A percentile compares a stretch with the other conserved stretches of the same genome.
phyloP scores from a whole-genome alignment of 1,140 invertebrate genomes.

The Pseudoatta argentina region DNA sequence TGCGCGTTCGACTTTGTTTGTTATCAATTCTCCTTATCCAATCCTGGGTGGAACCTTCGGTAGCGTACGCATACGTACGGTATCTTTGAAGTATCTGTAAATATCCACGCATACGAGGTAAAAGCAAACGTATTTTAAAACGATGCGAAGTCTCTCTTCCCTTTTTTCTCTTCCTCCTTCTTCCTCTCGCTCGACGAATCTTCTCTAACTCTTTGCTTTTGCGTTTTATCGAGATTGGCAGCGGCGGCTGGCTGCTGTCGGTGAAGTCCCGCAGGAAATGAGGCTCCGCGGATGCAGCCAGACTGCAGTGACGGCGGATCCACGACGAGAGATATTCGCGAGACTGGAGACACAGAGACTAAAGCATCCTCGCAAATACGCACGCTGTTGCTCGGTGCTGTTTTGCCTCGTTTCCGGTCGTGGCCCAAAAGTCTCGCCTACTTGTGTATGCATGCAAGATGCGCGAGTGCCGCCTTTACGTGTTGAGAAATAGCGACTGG shows the following conservation, averaged over 20 bases:
- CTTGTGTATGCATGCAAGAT: slow-evolving; percentile 61
- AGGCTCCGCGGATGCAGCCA: slow-evolving; percentile 66
- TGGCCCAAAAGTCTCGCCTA: slow-evolving; percentile 33
- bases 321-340: slow-evolving; percentile 52
- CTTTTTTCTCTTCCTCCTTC: neutral
- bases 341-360: slow-evolving; percentile 32
- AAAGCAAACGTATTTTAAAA: slow-evolving; percentile 78
- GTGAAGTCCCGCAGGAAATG: slow-evolving; percentile 74
- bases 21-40: slow-evolving; percentile 81
- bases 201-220: slow-evolving; percentile 70
- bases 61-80: slow-evolving; percentile 41
- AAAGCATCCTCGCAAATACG: slow-evolving; percentile 52
- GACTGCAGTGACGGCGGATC: slow-evolving; percentile 40
- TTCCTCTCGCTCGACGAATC: slow-evolving; percentile 59
- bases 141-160: neutral
- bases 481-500: slow-evolving; percentile 56
- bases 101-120: slow-evolving; percentile 77
- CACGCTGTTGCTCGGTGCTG: slow-evolving; percentile 35
- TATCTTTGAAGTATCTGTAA: slow-evolving; percentile 84
- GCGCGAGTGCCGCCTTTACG: slow-evolving; percentile 41
- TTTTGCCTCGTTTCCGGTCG: slow-evolving; percentile 25
- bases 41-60: slow-evolving; percentile 53
- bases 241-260: slow-evolving; percentile 53
- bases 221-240: slow-evolving; percentile 80
- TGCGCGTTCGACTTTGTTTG: slow-evolving; percentile 78